Evolutionary conservation across 2,113 vertebrate genomes (phyloP), one percentile per base, ranked within the genome.

Genomic region (Upupa epops): DNA sequence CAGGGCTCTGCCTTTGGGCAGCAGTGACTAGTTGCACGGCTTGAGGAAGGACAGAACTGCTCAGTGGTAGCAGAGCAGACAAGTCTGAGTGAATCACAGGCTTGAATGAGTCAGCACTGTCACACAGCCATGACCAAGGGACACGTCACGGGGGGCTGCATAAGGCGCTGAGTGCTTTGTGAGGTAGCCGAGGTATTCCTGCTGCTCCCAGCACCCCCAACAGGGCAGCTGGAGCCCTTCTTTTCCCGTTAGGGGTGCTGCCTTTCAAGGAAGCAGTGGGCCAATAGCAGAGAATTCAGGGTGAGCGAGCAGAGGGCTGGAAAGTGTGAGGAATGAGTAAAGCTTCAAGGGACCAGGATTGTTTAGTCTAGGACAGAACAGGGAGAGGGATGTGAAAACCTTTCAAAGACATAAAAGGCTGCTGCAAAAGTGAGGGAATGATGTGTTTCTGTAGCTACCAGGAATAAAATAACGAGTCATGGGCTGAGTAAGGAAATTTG

Each of bases 321-420:
- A 89, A 93, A 82, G 21, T 13, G 2, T 58, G 71, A 92, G 81
- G 66, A 92, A 89, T 94, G 87, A 94, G 87, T 59, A 94, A 65
- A 56, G 73, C 80, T 88, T 77, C 83, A 54, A 86, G 59, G 86
- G 66, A 88, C 15, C 3, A 7, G 32, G 71, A 61, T 87, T 96
- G 94, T 95, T 96, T 95, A 95, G 95, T 96, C 95, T 95, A 90
- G 71, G 59, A 78, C 61, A 9, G 70, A 52, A 45, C 8, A 13
- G 3, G n/a, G 31, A 13, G 9, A 21, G 13, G 13, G 12, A 45
- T 81, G 55, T 8, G 51, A 58, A 75, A 82, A 78, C 31, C 59
- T 89, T 86, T 89, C 84, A 58, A 54, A 78, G 81, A 72, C 91
- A 69, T 87, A 86, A 93, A 94, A 94, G 78, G 89, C 86, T 78